Evolutionary conservation across 2,113 vertebrate species (phyloP).

Genomic region (Otus sunia): DNA sequence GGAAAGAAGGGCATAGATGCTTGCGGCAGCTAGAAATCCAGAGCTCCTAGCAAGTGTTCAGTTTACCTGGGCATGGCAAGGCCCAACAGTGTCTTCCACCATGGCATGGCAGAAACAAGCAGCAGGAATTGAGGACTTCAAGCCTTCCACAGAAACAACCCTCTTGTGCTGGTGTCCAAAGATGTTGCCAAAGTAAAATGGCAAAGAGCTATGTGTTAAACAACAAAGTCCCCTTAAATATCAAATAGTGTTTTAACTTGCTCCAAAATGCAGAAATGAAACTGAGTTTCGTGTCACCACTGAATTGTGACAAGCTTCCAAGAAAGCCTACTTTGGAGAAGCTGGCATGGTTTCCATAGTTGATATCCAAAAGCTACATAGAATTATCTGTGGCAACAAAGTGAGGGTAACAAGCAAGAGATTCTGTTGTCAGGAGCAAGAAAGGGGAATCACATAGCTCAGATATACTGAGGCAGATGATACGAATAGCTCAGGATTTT

Average conservation of each 20-base stretch:
- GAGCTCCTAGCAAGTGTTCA: rapidly evolving
- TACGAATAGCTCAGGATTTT: not conserved
- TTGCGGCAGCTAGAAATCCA: not conserved
- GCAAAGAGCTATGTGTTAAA: not conserved
- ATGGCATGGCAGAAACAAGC: not conserved
- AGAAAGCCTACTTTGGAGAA: not conserved
- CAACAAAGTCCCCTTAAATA: not conserved
- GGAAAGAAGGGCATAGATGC: not conserved
- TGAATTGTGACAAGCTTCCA: not conserved
- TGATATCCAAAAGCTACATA: not conserved
- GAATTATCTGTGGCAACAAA: not conserved
- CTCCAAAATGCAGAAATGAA: not conserved
- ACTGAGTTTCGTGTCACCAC: not conserved
- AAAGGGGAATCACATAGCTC: not conserved
- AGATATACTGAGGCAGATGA: not conserved
- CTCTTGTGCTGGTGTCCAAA: not conserved
- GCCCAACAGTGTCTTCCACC: not conserved
- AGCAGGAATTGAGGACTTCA: not conserved
- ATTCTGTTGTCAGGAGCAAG: not conserved
- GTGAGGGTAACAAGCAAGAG: not conserved
- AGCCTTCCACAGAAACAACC: not conserved
- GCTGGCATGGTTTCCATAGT: not conserved
- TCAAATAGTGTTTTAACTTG: not conserved
- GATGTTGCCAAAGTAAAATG: not conserved
- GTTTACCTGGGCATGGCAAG: not conserved